Percentiles rank a stretch among this genome's conserved stretches.
Evolutionary conservation across 2,888 invertebrate species (phyloP).

Genomic region (Protophormia terraenovae): DNA sequence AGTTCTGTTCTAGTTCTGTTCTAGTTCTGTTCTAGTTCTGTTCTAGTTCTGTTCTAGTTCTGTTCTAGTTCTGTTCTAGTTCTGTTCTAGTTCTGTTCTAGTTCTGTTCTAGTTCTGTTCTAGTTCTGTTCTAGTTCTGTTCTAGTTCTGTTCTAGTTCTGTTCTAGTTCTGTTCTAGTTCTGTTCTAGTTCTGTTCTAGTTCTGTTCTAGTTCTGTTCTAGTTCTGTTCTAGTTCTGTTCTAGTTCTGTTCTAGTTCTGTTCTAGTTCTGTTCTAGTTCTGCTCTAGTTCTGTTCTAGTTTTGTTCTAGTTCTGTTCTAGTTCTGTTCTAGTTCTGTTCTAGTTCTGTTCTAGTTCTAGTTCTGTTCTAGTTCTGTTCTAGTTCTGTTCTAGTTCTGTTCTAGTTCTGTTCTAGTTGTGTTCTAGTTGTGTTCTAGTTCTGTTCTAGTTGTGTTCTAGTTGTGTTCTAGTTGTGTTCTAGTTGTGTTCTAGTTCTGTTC

Average conservation of each 20-base stretch:
- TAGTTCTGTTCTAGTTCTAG: background rate
- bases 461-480: background rate
- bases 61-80: background rate
- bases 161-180: background rate
- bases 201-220: background rate
- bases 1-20: background rate
- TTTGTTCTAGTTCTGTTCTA: background rate
- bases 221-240: background rate
- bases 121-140: background rate
- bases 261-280: background rate
- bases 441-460: background rate
- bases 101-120: background rate
- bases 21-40: background rate
- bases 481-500: background rate
- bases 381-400: background rate
- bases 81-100: background rate
- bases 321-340: background rate
- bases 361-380: background rate
- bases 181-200: background rate
- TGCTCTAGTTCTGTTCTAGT: background rate
- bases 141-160: background rate
- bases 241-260: background rate
- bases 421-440: background rate
- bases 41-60: background rate
- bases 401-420: background rate